A percentile compares a stretch with the other conserved stretches of the same genome.
Evolutionary conservation across 2,888 invertebrate genomes (phyloP).

Genomic region (Cerastis rubricosa): DNA sequence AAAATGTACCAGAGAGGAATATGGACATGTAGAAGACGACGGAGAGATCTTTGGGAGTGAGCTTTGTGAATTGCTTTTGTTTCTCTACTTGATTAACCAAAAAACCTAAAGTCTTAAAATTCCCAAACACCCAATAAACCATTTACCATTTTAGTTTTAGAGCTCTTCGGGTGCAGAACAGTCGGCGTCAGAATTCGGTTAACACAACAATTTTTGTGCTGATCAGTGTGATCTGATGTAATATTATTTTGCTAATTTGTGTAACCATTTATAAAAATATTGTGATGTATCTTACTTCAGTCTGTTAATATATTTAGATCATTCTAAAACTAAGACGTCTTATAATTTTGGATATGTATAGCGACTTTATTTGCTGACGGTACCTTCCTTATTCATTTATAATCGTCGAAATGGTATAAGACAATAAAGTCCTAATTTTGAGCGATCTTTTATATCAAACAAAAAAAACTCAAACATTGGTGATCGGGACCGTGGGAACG

Average conservation of each 20-base stretch:
- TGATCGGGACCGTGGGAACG: conserved; percentile 14
- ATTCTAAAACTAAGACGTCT: too few species aligned
- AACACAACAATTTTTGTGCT: too few species aligned
- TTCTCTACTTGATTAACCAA: not conserved
- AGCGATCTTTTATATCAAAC: not conserved
- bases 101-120: not conserved
- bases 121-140: not conserved
- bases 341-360: too few species aligned
- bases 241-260: too few species aligned
- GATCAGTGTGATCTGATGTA: too few species aligned
- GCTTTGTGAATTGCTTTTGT: not conserved
- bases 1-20: not conserved
- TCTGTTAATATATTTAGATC: too few species aligned
- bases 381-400: not conserved
- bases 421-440: not conserved
- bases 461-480: not conserved
- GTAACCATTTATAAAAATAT: too few species aligned
- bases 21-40: not conserved
- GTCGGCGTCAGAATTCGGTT: too few species aligned
- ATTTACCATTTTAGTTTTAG: not conserved
- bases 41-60: not conserved
- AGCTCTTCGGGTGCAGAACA: not conserved
- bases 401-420: not conserved
- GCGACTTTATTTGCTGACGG: not conserved
- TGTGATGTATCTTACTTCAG: too few species aligned